Percentiles rank a stretch among this genome's conserved stretches.
These are phyloP conservation scores for Linepithema humile DNA, from an alignment of 1,140 invertebrate genomes.

Conservation along the genomic window DNA sequence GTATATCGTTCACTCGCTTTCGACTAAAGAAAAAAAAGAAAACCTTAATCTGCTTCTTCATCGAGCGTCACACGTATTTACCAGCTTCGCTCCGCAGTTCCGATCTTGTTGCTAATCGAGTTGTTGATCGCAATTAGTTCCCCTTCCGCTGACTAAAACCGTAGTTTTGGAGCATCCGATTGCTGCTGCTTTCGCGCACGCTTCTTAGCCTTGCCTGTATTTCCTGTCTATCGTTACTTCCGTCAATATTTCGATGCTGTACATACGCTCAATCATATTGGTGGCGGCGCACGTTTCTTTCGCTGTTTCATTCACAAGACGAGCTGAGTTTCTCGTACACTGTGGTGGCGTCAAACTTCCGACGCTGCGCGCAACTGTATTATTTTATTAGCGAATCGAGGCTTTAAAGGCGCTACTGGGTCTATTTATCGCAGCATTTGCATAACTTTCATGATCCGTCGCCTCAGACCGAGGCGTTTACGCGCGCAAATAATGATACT, in stretches of 20 bases:
- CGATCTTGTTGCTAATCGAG: constrained; percentile 7
- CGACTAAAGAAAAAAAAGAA: constrained; percentile 6
- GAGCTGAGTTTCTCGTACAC: constrained; percentile 4
- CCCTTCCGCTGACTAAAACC: background rate
- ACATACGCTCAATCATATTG: background rate
- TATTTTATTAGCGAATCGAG: background rate
- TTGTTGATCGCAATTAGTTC: background rate
- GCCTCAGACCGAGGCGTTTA: constrained; percentile 8
- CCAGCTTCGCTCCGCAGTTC: constrained; percentile 38
- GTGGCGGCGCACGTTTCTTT: background rate
- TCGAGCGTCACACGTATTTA: constrained; percentile 62
- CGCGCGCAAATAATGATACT: background rate
- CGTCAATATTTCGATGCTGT: background rate
- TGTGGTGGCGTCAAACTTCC: background rate
- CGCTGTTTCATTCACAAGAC: background rate
- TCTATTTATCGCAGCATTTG: background rate
- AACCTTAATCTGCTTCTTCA: constrained; percentile 73
- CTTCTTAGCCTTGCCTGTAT: constrained; percentile 1
- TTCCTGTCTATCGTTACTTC: constrained; percentile 19
- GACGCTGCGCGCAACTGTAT: background rate
- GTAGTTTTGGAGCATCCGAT: background rate
- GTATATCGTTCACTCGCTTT: constrained; percentile 73
- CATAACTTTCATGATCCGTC: background rate
- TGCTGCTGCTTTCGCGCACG: constrained; percentile 25
- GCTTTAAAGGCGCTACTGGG: background rate